phyloP scores from a whole-genome alignment of 2,113 vertebrate species.

The Verasper variegatus region DNA sequence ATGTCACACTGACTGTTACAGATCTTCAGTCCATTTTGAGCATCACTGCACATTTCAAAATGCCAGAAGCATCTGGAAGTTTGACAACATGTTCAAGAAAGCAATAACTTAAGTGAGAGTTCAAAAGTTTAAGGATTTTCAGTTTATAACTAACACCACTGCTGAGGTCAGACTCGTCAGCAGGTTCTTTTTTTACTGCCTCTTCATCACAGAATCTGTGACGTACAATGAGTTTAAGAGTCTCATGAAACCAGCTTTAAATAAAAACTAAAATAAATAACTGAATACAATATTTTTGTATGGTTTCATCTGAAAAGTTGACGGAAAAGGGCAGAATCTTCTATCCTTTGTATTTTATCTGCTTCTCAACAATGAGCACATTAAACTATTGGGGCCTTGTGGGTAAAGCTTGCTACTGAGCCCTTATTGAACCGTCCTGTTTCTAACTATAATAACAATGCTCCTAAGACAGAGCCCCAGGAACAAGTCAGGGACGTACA shows the following conservation, averaged over 20 bases:
- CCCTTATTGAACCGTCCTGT: too few species aligned
- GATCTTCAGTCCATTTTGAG: slow-evolving; percentile 4
- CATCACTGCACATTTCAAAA: background rate
- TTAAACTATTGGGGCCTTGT: too few species aligned
- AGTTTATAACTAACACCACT: background rate
- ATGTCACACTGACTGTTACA: slow-evolving; percentile 12
- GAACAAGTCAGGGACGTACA: too few species aligned
- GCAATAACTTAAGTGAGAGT: background rate
- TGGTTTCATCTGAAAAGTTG: background rate
- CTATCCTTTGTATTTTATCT: too few species aligned
- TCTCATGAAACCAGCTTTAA: background rate
- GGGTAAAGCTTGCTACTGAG: too few species aligned
- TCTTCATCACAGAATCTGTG: background rate
- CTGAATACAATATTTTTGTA: too few species aligned
- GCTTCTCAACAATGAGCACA: background rate
- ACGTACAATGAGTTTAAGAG: background rate
- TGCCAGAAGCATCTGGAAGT: background rate
- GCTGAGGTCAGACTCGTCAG: background rate
- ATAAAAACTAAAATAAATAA: background rate
- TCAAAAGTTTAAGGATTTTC: background rate
- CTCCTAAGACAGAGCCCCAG: background rate
- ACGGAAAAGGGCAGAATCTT: background rate
- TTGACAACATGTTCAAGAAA: background rate
- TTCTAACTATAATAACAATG: background rate
- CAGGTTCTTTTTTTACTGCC: background rate